A percentile compares a stretch with the other conserved stretches of the same genome.
Evolutionary conservation across 2,113 vertebrate genomes (phyloP).

Genomic region (Ictalurus punctatus): DNA sequence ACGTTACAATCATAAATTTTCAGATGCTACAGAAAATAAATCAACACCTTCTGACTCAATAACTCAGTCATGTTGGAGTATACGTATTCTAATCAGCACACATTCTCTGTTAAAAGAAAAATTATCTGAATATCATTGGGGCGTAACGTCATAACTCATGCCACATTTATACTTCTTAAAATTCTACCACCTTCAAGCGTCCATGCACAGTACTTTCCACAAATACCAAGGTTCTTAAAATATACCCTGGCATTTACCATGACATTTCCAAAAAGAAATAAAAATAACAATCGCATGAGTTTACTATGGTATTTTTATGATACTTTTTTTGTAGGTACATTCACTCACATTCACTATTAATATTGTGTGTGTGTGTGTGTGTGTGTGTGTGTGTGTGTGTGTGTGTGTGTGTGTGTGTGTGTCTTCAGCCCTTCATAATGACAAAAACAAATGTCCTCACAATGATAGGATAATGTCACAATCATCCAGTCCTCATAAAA

Average conservation of each 20-base stretch:
- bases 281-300: neutral
- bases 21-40: neutral
- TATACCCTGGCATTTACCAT: constrained; percentile 18
- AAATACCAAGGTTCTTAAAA: constrained; percentile 18
- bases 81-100: neutral
- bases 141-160: neutral
- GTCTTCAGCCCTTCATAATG: neutral
- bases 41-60: neutral
- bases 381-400: neutral
- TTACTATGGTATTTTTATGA: neutral
- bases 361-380: neutral
- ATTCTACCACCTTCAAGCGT: neutral
- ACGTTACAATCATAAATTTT: neutral
- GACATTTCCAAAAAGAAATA: constrained; percentile 14
- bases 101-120: neutral
- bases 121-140: neutral
- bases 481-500: neutral
- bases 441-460: neutral
- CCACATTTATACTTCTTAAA: neutral
- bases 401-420: neutral
- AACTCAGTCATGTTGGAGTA: neutral
- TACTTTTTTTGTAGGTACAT: neutral
- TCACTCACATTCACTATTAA: neutral
- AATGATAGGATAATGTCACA: neutral
- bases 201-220: neutral